Evolutionary conservation across 2,797 vertebrate species (phyloP).

Genomic region (Glyptemys insculpta): DNA sequence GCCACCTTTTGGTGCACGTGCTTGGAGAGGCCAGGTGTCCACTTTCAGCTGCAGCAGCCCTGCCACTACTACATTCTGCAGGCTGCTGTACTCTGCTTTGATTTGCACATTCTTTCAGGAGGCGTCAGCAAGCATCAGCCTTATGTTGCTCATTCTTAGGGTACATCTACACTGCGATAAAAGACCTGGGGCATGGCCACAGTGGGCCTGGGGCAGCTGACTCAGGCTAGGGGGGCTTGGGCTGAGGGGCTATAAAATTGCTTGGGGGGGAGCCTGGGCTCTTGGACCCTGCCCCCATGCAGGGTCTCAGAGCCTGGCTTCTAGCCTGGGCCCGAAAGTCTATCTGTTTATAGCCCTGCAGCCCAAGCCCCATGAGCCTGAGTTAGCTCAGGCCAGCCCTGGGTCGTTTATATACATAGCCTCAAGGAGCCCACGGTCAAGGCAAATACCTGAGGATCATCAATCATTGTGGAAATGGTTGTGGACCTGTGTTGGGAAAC

Average conservation of each 20-base stretch:
- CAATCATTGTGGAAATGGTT: not conserved
- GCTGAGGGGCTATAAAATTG: not conserved
- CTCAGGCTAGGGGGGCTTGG: not conserved
- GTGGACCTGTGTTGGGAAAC: not conserved
- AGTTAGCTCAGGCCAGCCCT: not conserved
- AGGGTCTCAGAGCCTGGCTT: not conserved
- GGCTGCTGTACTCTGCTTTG: not conserved
- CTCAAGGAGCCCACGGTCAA: conserved; percentile 22
- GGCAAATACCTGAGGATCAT: not conserved
- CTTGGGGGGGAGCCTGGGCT: not conserved
- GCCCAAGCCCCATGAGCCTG: not conserved
- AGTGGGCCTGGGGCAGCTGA: too few species aligned
- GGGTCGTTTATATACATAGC: not conserved
- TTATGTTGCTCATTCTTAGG: not conserved
- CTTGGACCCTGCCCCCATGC: not conserved
- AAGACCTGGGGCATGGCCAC: not conserved
- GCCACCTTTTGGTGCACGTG: not conserved
- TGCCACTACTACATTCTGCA: rapidly evolving
- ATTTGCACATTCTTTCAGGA: not conserved
- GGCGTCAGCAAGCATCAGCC: not conserved
- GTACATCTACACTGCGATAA: not conserved
- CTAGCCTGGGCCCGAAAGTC: not conserved
- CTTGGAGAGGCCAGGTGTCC: not conserved
- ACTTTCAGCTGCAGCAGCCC: not conserved
- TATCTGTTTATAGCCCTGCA: not conserved